These are phyloP conservation scores for Panopea generosa DNA, from an alignment of 2,888 invertebrate genomes.

Conservation along the genomic window DNA sequence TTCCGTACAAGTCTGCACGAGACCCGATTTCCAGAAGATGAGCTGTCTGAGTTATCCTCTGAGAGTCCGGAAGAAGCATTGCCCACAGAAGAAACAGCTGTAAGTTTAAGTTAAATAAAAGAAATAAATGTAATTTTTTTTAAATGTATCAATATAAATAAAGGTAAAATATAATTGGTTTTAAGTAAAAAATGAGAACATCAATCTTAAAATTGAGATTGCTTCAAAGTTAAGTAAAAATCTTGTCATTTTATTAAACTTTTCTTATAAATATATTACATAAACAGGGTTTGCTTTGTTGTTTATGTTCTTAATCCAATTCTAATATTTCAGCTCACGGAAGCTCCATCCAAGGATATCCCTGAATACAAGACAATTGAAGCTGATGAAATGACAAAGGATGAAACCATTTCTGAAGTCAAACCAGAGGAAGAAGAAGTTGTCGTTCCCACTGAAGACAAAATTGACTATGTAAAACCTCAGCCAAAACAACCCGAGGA, in stretches of 20 bases:
- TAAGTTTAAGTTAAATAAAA: no score
- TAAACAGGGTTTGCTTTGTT: no score
- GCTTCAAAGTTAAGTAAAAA: no score
- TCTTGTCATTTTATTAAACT: no score
- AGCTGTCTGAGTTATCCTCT: constrained; percentile 44
- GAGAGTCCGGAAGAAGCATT: constrained; percentile 61
- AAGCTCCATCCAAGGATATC: constrained; percentile 53
- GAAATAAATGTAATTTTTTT: no score
- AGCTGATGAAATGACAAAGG: constrained; percentile 19
- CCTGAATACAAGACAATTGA: constrained; percentile 64
- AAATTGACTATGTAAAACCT: constrained; percentile 17
- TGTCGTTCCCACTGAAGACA: constrained; percentile 12
- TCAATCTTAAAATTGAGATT: no score
- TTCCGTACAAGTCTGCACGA: constrained; percentile 57
- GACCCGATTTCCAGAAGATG: constrained; percentile 41
- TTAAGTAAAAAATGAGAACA: no score
- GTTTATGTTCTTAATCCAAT: no score
- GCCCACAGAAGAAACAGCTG: constrained; percentile 43
- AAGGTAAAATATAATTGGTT: no score
- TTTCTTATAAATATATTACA: no score
- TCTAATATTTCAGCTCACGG: constrained; percentile 40
- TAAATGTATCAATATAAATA: no score
- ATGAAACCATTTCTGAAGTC: constrained; percentile 28
- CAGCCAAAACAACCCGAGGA: constrained; percentile 33
- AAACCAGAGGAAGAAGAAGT: constrained; percentile 29